These are phyloP conservation scores for Emmelina monodactyla DNA, from an alignment of 2,888 invertebrate species.

Conservation along the genomic window DNA sequence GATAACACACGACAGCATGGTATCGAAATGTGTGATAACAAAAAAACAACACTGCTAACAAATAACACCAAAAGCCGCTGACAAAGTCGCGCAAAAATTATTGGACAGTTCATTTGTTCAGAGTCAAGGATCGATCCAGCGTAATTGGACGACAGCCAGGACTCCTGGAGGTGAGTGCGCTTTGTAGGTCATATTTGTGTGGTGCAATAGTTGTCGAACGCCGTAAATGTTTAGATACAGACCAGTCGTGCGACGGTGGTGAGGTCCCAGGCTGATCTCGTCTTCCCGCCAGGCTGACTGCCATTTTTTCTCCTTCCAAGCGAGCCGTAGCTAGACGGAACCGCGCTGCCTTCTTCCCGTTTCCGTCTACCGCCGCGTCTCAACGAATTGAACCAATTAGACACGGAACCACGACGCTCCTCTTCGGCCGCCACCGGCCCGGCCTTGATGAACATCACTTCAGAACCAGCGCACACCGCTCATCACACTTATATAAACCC, in stretches of 20 bases:
- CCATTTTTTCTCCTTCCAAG: slow-evolving; percentile 59
- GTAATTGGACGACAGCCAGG: slow-evolving; percentile 52
- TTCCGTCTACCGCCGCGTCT: slow-evolving; percentile 66
- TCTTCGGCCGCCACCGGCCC: slow-evolving; percentile 56
- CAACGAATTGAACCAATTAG: slow-evolving; percentile 84
- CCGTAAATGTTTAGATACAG: slow-evolving; percentile 38
- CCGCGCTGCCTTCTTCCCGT: slow-evolving; percentile 42
- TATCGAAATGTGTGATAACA: too few relatives aligned
- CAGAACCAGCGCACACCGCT: slow-evolving; percentile 39
- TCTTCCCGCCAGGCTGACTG: slow-evolving; percentile 50
- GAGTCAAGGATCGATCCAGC: slow-evolving; percentile 52
- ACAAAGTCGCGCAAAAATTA: slow-evolving; percentile 1
- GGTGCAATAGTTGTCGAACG: slow-evolving; percentile 10
- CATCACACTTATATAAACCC: slow-evolving; percentile 43
- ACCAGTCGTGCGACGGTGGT: slow-evolving; percentile 65
- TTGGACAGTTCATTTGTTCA: not conserved
- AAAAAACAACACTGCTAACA: not conserved
- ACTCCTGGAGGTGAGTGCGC: slow-evolving; percentile 17
- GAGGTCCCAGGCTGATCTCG: slow-evolving; percentile 69
- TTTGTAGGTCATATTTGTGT: slow-evolving; percentile 13
- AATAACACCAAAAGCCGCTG: not conserved
- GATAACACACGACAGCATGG: too few relatives aligned
- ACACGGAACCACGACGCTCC: slow-evolving; percentile 73
- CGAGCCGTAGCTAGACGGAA: slow-evolving; percentile 56
- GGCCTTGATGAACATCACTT: slow-evolving; percentile 63